These are phyloP conservation scores for Microcebus tavaratra DNA, from an alignment of 2,113 vertebrate species.

Conservation along the genomic window DNA sequence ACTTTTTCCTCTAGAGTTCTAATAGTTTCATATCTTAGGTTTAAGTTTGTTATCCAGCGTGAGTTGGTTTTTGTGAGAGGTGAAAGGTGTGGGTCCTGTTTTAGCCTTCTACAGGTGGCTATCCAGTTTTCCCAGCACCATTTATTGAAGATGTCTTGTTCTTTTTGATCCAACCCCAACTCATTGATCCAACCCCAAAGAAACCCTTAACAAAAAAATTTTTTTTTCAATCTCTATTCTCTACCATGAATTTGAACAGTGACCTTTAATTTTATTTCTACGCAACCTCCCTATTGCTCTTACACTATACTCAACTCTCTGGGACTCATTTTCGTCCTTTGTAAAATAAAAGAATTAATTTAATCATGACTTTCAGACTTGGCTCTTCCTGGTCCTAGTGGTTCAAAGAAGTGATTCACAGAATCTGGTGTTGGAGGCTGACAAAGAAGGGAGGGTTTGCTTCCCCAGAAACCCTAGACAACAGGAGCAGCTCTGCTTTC, in stretches of 20 bases:
- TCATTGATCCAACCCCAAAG: neutral
- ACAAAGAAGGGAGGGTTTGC: neutral
- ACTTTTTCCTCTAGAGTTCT: no score
- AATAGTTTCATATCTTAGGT: no score
- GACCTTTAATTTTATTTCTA: neutral
- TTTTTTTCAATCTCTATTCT: neutral
- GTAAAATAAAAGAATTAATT: neutral
- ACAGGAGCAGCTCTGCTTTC: neutral
- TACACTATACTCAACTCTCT: neutral
- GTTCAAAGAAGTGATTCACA: neutral
- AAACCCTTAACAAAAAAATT: neutral
- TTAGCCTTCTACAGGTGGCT: no score
- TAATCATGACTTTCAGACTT: neutral
- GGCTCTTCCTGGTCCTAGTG: neutral
- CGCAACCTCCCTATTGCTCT: neutral
- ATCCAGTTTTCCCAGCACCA: no score
- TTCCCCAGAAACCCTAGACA: neutral
- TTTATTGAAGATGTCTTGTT: no score
- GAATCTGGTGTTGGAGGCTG: neutral
- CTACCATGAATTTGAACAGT: neutral
- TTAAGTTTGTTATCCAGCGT: no score
- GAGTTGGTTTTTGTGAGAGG: no score
- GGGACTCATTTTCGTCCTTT: neutral
- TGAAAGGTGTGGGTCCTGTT: no score
- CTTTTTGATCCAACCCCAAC: neutral